Evolutionary conservation across 2,888 invertebrate species (phyloP).

Genomic region (Entomobrya multifasciata): DNA sequence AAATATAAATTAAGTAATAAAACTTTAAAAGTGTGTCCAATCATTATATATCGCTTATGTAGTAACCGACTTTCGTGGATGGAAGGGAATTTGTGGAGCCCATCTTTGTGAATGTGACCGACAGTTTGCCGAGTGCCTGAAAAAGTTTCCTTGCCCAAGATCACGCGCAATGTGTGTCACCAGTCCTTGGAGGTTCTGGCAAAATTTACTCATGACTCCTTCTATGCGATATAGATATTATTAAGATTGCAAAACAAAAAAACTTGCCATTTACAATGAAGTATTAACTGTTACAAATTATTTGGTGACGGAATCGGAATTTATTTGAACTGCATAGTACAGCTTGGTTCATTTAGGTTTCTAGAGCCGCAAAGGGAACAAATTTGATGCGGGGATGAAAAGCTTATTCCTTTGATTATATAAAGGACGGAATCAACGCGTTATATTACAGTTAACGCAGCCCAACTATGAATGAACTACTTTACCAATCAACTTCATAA

Average conservation of each 20-base stretch:
- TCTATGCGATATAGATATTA: slow-evolving; percentile 63
- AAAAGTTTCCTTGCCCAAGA: slow-evolving; percentile 88
- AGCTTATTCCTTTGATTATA: too few relatives aligned
- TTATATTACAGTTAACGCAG: too few relatives aligned
- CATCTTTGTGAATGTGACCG: slow-evolving; percentile 92
- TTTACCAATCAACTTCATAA: too few relatives aligned
- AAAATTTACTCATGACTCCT: slow-evolving; percentile 78
- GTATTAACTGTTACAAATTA: background rate
- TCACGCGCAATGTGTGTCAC: slow-evolving; percentile 88
- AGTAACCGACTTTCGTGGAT: slow-evolving; percentile 83
- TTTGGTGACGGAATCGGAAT: slow-evolving; percentile 26
- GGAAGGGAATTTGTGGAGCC: slow-evolving; percentile 86
- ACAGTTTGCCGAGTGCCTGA: slow-evolving; percentile 89
- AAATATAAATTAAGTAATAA: background rate
- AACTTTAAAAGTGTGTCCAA: background rate
- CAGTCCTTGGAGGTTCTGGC: slow-evolving; percentile 85
- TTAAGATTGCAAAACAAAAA: background rate
- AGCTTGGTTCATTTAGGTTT: background rate
- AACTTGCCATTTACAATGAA: background rate
- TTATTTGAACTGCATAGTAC: too few relatives aligned
- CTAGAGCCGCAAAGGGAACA: too few relatives aligned
- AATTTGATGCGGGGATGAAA: too few relatives aligned
- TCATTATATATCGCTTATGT: slow-evolving; percentile 54
- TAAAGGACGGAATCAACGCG: too few relatives aligned
- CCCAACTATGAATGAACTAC: too few relatives aligned